Percentiles rank a stretch among this genome's conserved stretches.
phyloP scores from a whole-genome alignment of 2,888 invertebrate species.

The Vandiemenella viatica region DNA sequence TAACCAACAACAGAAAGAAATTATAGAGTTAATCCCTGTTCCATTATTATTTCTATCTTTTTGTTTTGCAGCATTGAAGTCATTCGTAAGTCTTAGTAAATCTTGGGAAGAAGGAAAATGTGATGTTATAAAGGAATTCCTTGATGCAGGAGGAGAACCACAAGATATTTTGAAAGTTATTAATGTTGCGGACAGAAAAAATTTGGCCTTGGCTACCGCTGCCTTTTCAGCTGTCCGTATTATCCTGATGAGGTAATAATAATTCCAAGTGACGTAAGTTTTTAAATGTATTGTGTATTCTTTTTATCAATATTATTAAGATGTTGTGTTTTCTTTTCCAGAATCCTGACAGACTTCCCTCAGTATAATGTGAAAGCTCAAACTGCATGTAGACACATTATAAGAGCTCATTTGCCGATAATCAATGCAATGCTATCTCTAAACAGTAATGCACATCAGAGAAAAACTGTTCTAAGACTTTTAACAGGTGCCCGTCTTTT shows the following conservation, averaged over 20 bases:
- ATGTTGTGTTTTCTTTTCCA: not conserved
- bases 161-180: not conserved
- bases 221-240: not conserved
- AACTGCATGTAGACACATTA: not conserved
- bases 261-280: too few relatives aligned
- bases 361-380: not conserved
- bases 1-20: too few relatives aligned
- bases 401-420: not conserved
- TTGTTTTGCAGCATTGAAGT: too few relatives aligned
- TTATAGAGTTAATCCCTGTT: too few relatives aligned
- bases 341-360: not conserved
- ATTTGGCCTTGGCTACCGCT: not conserved
- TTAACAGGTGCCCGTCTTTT: too few relatives aligned
- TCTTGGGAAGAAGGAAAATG: too few relatives aligned
- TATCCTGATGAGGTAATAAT: not conserved
- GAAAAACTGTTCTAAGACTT: not conserved
- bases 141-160: not conserved
- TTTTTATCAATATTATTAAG: not conserved
- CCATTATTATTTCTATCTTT: too few relatives aligned
- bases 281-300: too few relatives aligned
- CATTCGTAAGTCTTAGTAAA: too few relatives aligned
- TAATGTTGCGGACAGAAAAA: not conserved
- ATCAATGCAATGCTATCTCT: not conserved
- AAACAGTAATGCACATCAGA: not conserved
- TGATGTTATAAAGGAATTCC: not conserved